Conservation (phyloP, 2,113 vertebrate genomes). For the Dasypus novemcinctus region DNA sequence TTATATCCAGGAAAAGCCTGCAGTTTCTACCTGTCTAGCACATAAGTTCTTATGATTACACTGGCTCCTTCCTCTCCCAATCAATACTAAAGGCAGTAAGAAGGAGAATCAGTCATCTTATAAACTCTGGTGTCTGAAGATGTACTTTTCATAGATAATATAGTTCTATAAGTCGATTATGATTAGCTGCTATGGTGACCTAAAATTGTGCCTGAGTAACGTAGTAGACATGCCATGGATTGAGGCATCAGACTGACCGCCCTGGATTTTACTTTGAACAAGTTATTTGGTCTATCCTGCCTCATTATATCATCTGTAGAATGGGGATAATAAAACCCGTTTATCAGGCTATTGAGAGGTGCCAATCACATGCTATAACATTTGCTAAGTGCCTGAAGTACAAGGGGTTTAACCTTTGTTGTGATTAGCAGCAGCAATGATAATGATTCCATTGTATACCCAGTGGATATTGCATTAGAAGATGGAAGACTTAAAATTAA, state of each 20-base stretch:
- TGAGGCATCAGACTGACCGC: background rate
- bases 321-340: background rate
- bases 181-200: background rate
- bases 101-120: background rate
- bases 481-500: background rate
- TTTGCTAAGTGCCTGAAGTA: background rate
- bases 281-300: background rate
- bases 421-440: background rate
- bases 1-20: background rate
- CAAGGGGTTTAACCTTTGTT: background rate
- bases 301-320: background rate
- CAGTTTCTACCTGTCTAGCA: background rate
- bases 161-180: background rate
- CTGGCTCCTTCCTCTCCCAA: background rate
- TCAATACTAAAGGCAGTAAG: constrained; percentile 20
- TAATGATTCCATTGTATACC: background rate
- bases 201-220: background rate
- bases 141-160: background rate
- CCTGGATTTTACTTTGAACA: background rate
- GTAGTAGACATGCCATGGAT: background rate
- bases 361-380: background rate
- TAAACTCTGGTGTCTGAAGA: constrained; percentile 4
- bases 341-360: background rate
- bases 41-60: background rate
- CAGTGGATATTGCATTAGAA: background rate